A percentile compares a stretch with the other conserved stretches of the same genome.
Evolutionary conservation across 2,113 vertebrate genomes (phyloP).

Genomic region (Oxyruncus cristatus): DNA sequence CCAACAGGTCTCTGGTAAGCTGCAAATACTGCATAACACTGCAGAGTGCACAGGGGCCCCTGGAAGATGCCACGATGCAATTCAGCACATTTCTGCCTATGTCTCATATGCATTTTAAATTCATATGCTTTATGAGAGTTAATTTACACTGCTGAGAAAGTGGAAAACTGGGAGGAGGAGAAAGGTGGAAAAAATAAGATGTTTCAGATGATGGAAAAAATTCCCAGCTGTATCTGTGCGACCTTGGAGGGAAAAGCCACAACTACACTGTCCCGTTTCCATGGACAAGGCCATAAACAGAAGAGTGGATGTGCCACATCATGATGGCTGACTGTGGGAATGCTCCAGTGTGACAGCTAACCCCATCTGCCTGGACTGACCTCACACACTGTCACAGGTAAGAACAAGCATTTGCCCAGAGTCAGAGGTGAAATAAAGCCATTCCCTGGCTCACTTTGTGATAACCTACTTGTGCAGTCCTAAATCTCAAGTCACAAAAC

Average conservation of each 20-base stretch:
- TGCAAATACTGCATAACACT: background rate
- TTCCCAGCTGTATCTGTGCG: background rate
- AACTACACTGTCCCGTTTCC: background rate
- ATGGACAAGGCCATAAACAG: background rate
- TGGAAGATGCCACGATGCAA: background rate
- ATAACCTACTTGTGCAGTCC: background rate
- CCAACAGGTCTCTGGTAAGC: background rate
- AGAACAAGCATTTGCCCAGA: background rate
- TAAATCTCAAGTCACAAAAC: background rate
- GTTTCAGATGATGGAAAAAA: background rate
- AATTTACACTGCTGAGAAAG: background rate
- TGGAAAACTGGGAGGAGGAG: background rate
- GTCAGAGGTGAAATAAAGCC: background rate
- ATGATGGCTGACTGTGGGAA: background rate
- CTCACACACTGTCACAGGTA: rapidly evolving
- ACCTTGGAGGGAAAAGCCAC: background rate
- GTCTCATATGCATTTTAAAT: background rate
- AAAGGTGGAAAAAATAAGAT: background rate
- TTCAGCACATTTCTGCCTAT: background rate
- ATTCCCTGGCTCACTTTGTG: background rate
- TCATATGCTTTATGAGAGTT: background rate
- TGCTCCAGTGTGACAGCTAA: background rate
- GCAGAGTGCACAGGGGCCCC: background rate
- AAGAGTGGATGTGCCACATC: background rate
- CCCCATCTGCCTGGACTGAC: background rate